Conservation (phyloP, 1,140 invertebrate genomes). For the Euglossa dilemma region DNA sequence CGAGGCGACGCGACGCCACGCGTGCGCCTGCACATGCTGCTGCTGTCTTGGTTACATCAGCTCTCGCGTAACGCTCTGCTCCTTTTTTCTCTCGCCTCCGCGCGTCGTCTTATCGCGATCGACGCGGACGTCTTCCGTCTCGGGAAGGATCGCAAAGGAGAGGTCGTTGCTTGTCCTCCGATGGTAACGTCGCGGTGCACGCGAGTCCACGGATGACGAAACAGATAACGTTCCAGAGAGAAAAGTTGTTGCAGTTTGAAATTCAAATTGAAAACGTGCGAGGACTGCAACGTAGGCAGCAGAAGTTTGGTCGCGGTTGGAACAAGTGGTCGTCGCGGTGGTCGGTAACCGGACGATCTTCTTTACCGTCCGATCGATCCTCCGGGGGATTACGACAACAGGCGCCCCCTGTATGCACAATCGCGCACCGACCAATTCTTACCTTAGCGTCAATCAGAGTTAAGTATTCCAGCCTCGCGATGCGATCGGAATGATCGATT, state of each 20-base stretch:
- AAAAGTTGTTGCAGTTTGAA: background rate
- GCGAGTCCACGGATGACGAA: background rate
- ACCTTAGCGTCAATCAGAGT: background rate
- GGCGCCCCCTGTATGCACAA: conserved; percentile 37
- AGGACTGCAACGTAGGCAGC: no score
- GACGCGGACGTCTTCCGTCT: background rate
- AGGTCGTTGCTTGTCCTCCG: no score
- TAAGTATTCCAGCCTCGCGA: background rate
- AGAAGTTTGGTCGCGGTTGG: background rate
- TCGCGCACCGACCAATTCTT: background rate
- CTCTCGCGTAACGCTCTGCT: background rate
- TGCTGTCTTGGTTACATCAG: background rate
- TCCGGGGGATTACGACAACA: background rate
- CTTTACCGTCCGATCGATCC: conserved; percentile 27
- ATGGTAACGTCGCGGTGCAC: no score
- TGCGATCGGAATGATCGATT: background rate
- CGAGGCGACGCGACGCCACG: background rate
- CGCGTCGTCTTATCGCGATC: background rate
- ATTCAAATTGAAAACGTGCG: background rate
- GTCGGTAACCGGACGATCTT: conserved; percentile 46
- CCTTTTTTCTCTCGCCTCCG: background rate
- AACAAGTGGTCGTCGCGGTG: conserved; percentile 51
- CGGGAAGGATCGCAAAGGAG: no score
- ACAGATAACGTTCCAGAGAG: background rate
- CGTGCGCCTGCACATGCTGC: background rate